phyloP scores from a whole-genome alignment of 2,888 invertebrate species.

The Dusona sp. region DNA sequence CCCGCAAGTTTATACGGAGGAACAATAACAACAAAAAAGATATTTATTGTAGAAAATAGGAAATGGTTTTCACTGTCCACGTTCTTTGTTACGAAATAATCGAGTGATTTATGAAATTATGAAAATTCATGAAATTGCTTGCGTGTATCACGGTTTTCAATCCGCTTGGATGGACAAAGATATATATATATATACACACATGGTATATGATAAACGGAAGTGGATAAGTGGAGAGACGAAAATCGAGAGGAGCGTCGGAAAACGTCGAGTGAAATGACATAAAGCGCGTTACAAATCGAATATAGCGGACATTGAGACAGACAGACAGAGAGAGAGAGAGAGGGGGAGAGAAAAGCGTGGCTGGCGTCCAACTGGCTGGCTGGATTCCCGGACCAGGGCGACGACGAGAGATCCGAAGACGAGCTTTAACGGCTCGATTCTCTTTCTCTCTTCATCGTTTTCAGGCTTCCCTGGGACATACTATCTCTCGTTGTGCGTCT shows the following conservation, averaged over 20 bases:
- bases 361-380: constrained; percentile 69
- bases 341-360: constrained; percentile 54
- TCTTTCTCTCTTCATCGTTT: constrained; percentile 47
- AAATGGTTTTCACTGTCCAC: neutral
- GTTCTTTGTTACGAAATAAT: neutral
- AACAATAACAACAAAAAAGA: no score
- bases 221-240: constrained; percentile 28
- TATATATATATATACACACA: neutral
- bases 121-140: neutral
- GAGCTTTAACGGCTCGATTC: constrained; percentile 62
- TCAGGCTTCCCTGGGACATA: constrained; percentile 27
- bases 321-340: constrained; percentile 17
- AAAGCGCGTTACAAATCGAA: constrained; percentile 62
- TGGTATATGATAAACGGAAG: constrained; percentile 17
- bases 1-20: no score
- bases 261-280: constrained; percentile 47
- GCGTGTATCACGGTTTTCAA: constrained; percentile 11
- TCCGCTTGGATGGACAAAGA: neutral
- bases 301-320: constrained; percentile 51
- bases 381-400: constrained; percentile 41
- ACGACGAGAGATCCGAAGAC: constrained; percentile 60
- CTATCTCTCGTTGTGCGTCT: constrained; percentile 41
- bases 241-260: constrained; percentile 23
- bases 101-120: neutral
- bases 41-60: neutral